Conservation (phyloP, 2,888 invertebrate genomes). For the Epinotia nisella region DNA sequence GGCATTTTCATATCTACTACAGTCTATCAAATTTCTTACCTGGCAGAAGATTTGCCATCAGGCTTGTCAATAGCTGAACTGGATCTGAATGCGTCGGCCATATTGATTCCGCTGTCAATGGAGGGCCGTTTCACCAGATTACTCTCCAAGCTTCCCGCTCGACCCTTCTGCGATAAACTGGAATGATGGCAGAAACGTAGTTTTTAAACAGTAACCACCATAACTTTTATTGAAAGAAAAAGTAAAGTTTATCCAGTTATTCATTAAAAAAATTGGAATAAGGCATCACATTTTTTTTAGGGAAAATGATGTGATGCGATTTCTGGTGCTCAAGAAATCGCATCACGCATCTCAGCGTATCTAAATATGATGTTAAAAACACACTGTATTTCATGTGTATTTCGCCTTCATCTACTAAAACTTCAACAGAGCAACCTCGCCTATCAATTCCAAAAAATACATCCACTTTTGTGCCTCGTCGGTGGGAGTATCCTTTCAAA, state of each 20-base stretch:
- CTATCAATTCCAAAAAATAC: background rate
- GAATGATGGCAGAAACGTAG: conserved; percentile 45
- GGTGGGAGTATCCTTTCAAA: too few species aligned
- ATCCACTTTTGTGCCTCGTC: too few species aligned
- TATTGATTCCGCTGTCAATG: conserved; percentile 91
- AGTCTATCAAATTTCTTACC: conserved; percentile 56
- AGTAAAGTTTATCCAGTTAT: too few species aligned
- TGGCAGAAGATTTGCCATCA: conserved; percentile 77
- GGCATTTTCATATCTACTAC: too few species aligned
- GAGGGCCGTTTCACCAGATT: conserved; percentile 89
- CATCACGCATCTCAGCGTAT: too few species aligned
- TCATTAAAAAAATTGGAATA: too few species aligned
- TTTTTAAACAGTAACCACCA: background rate
- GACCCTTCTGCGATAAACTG: conserved; percentile 81
- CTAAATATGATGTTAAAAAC: too few species aligned
- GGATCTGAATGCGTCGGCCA: conserved; percentile 84
- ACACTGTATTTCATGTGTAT: too few species aligned
- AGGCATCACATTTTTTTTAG: too few species aligned
- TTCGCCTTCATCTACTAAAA: background rate
- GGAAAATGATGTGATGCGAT: too few species aligned
- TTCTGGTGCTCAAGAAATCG: too few species aligned
- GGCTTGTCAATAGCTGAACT: conserved; percentile 75
- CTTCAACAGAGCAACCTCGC: background rate
- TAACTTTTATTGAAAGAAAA: too few species aligned
- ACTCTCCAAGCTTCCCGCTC: conserved; percentile 75